Evolutionary conservation across 1,140 invertebrate genomes (phyloP), one percentile per base, ranked within the genome.

Genomic region (Scaptomyza hsui): DNA sequence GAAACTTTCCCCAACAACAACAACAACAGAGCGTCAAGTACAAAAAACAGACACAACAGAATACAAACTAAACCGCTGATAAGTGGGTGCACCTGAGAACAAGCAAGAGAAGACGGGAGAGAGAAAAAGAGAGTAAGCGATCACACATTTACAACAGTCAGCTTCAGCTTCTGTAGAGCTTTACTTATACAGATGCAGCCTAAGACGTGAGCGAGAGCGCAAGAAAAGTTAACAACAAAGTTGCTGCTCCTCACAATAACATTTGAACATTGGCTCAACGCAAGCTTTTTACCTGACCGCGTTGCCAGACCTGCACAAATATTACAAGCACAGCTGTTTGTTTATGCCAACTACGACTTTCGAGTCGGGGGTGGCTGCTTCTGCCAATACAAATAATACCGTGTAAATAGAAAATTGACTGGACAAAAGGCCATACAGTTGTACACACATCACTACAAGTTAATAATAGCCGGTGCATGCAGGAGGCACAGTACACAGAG

Each of bases 1-100:
- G 64, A 89, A 89, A 89, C 85, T 89, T 89, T 89, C 83, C 82
- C 83, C 72, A 83, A 67, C 51, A 62, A 64, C 32, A 67, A 52
- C 48, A 41, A 63, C 6, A 55, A 19, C 48, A 60, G 15, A 61
- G 47, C 15, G 7, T 21, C 57, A 53, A 62, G 59, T 48, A 29
- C 52, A 24, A 72, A 53, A 60, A 39, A 19, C 29, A 68, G 35
- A 41, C 52, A 48, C 41, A 47, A 10, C 63, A 67, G 55, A 56
- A 72, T 61, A 53, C 21, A 53, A 60, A 53, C 63, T 49, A 61
- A 72, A 18, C 47, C 42, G 45, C 63, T 75, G 72, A 75, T 75
- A 78, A 78, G 61, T 78, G 44, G 51, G 51, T 75, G 73, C 81
- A 88, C 68, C 65, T 80, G 81, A 74, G 67, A 80, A 64, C 48